Conservation (phyloP, 1,140 invertebrate genomes). For the Drosophila kikkawai region DNA sequence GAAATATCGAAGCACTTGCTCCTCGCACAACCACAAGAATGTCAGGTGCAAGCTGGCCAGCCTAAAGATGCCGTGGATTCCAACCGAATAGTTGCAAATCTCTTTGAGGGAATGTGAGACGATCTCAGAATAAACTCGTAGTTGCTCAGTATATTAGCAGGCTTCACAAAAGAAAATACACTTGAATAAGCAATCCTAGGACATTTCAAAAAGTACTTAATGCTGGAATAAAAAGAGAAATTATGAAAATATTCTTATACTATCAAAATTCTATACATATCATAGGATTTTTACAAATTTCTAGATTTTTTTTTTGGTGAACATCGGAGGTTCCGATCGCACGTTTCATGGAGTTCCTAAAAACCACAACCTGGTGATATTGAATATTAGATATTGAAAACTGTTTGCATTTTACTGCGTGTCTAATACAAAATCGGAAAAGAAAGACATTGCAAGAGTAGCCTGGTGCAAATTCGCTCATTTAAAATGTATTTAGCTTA, state of each 20-base stretch:
- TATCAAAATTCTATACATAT: neutral
- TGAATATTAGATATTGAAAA: too few species aligned
- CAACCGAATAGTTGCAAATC: conserved; percentile 10
- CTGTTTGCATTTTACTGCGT: too few species aligned
- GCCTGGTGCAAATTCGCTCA: too few species aligned
- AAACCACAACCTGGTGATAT: too few species aligned
- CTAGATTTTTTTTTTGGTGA: neutral
- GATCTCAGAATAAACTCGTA: conserved; percentile 22
- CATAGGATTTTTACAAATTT: neutral
- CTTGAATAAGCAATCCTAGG: neutral
- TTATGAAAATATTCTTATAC: neutral
- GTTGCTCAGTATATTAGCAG: conserved; percentile 2
- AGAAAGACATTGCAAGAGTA: too few species aligned
- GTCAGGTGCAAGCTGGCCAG: conserved; percentile 12
- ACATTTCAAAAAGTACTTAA: neutral
- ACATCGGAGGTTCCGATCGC: too few species aligned
- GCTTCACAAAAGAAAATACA: neutral
- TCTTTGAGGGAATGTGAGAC: neutral
- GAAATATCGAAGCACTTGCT: conserved; percentile 55
- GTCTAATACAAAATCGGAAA: too few species aligned
- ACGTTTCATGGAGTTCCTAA: too few species aligned
- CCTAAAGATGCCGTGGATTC: conserved; percentile 10
- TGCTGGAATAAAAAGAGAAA: neutral
- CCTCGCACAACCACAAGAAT: conserved; percentile 50
- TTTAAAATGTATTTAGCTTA: neutral